A percentile compares a stretch with the other conserved stretches of the same genome.
Evolutionary conservation across 2,888 invertebrate species (phyloP).

Genomic region (Lottia scabra): DNA sequence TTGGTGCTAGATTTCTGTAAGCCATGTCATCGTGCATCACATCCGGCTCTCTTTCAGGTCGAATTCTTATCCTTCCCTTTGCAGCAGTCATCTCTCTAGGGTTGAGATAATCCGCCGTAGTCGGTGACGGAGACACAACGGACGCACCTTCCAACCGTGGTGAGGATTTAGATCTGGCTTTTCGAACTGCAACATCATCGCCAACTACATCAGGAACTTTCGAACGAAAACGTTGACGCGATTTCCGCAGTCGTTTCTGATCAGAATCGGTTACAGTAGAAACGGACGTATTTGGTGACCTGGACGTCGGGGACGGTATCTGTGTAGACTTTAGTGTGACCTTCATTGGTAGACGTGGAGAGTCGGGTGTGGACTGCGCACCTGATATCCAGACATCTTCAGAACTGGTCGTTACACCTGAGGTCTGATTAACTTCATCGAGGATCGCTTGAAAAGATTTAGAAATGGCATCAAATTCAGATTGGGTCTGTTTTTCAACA

Average conservation of each 20-base stretch:
- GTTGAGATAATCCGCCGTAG: conserved; percentile 33
- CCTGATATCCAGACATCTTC: conserved; percentile 5
- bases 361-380: background rate
- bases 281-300: background rate
- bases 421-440: conserved; percentile 44
- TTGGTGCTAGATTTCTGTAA: conserved; percentile 18
- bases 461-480: conserved; percentile 57
- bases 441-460: conserved; percentile 56
- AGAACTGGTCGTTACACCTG: conserved; percentile 9
- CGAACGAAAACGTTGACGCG: conserved; percentile 23
- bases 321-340: background rate
- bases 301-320: background rate
- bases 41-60: conserved; percentile 38
- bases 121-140: conserved; percentile 20
- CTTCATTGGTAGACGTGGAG: background rate
- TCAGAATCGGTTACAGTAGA: conserved; percentile 15
- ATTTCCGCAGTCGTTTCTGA: conserved; percentile 12
- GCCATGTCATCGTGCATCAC: conserved; percentile 43
- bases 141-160: conserved; percentile 12
- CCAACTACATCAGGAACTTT: conserved; percentile 20
- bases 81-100: conserved; percentile 15
- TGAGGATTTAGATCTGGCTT: conserved; percentile 26
- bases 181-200: conserved; percentile 23
- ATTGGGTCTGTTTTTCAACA: conserved; percentile 49
- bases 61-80: conserved; percentile 25